phyloP scores from a whole-genome alignment of 2,113 vertebrate species.

The Channa argus region DNA sequence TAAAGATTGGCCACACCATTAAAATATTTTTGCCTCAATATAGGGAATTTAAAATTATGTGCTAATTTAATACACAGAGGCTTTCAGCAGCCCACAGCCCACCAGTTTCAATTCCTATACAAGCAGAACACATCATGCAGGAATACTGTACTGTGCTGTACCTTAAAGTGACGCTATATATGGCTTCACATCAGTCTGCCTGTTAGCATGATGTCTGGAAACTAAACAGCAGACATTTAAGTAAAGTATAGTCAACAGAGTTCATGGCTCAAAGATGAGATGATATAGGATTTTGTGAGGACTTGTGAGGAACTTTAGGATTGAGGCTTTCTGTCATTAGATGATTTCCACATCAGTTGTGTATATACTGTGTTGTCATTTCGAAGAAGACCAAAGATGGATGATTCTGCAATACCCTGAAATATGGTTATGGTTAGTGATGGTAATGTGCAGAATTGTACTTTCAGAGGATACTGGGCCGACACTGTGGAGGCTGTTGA shows the following conservation, averaged over 20 bases:
- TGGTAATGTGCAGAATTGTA: background rate
- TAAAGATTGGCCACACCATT: no score
- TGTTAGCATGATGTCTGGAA: slow-evolving; percentile 14
- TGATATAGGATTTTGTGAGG: background rate
- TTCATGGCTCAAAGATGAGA: slow-evolving; percentile 15
- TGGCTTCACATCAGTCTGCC: slow-evolving; percentile 18
- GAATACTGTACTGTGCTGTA: slow-evolving; percentile 42
- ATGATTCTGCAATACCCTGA: background rate
- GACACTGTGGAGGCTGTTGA: background rate
- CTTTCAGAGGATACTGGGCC: background rate
- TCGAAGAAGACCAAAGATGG: background rate
- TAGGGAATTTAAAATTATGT: background rate
- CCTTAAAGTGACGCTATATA: slow-evolving; percentile 8
- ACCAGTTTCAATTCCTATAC: slow-evolving; percentile 39
- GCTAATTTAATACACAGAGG: slow-evolving; percentile 15
- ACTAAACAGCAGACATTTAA: background rate
- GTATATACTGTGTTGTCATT: slow-evolving; percentile 2
- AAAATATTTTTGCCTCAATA: no score
- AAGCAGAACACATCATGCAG: slow-evolving; percentile 37
- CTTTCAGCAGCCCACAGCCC: slow-evolving; percentile 44
- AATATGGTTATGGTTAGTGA: background rate
- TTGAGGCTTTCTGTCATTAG: slow-evolving; percentile 18
- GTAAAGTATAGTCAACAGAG: slow-evolving; percentile 4
- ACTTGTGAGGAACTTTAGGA: background rate
- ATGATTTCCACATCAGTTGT: slow-evolving; percentile 25